A percentile compares a stretch with the other conserved stretches of the same genome.
Evolutionary conservation across 2,888 invertebrate species (phyloP).

Genomic region (Brachyptera putata): DNA sequence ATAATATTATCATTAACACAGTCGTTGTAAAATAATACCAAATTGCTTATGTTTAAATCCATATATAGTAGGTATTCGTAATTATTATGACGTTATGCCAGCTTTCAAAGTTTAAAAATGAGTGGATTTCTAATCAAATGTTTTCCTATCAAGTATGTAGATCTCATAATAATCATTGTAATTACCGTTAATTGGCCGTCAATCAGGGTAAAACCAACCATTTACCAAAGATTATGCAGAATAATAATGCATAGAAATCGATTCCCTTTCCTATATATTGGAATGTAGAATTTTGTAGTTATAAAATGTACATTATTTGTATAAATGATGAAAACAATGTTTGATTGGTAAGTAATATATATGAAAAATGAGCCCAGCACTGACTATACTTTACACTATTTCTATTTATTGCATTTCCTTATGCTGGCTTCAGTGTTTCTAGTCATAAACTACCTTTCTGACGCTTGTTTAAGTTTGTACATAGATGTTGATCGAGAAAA

Average conservation of each 20-base stretch:
- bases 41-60: constrained; percentile 6
- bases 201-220: not conserved
- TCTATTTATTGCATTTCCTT: constrained; percentile 1
- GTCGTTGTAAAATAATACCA: constrained; percentile 8
- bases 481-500: too few species aligned
- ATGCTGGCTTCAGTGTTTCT: constrained; percentile 25
- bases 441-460: constrained; percentile 21
- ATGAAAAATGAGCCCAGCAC: too few species aligned
- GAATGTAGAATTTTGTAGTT: not conserved
- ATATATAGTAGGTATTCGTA: not conserved
- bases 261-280: too few species aligned
- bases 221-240: not conserved
- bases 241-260: not conserved
- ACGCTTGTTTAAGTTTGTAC: not conserved
- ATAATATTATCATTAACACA: constrained; percentile 20
- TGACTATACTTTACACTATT: too few species aligned
- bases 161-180: constrained; percentile 7
- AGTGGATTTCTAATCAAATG: constrained; percentile 1
- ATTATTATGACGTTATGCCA: not conserved
- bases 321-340: too few species aligned
- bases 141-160: constrained; percentile 3
- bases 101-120: not conserved
- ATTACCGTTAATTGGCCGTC: not conserved
- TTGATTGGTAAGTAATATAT: too few species aligned
- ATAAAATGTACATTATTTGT: too few species aligned